phyloP scores from a whole-genome alignment of 2,797 vertebrate genomes.

The Pristis pectinata region DNA sequence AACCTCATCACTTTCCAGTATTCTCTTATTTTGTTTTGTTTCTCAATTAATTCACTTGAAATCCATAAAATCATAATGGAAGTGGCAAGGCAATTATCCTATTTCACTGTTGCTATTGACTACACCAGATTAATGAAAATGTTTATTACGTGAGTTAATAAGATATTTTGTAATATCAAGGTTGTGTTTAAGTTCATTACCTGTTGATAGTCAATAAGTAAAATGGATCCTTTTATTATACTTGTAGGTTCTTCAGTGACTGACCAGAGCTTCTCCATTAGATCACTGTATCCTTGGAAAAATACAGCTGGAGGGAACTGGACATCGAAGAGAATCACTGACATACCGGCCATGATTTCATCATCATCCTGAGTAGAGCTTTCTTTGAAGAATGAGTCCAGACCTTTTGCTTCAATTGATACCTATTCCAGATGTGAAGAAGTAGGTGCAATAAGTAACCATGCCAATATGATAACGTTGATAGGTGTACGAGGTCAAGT shows the following conservation, averaged over 20 bases:
- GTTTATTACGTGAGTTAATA: not conserved
- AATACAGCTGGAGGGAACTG: conserved; percentile 52
- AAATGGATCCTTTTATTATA: conserved; percentile 53
- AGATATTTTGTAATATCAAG: not conserved
- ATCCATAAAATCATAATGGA: not conserved
- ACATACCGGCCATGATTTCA: conserved; percentile 51
- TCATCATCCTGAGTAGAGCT: conserved; percentile 38
- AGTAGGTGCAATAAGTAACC: not conserved
- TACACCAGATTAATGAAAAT: not conserved
- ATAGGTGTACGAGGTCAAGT: not conserved
- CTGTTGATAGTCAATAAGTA: conserved; percentile 58
- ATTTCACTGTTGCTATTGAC: not conserved
- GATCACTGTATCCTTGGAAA: conserved; percentile 58
- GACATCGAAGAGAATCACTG: conserved; percentile 52
- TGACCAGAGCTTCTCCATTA: conserved; percentile 56
- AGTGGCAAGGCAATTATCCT: not conserved
- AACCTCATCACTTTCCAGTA: not conserved
- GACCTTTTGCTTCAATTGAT: conserved; percentile 51
- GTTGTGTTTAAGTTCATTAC: conserved; percentile 41
- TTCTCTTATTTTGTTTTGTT: not conserved
- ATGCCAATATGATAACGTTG: not conserved
- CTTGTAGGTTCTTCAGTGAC: conserved; percentile 50
- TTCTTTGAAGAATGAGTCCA: conserved; percentile 49
- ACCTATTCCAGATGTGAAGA: conserved; percentile 45
- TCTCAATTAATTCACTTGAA: not conserved